Conservation (phyloP, 2,888 invertebrate species). For the Diplolepis rosae region DNA sequence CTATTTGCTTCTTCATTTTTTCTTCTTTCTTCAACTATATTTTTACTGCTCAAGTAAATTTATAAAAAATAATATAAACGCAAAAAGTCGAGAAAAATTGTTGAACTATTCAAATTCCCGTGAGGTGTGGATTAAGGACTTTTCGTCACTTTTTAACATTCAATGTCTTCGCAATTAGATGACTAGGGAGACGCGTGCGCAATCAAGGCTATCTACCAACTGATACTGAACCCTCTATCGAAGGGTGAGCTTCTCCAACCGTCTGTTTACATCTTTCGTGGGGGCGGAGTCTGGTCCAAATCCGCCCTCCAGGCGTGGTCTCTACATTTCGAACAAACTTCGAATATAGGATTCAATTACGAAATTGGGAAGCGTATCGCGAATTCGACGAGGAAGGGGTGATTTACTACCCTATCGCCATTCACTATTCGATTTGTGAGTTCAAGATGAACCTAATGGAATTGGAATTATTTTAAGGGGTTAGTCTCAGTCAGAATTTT, state of each 20-base stretch:
- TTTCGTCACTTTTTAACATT: not conserved
- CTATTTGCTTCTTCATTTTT: not conserved
- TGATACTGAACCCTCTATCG: conserved; percentile 31
- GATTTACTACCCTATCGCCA: conserved; percentile 17
- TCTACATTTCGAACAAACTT: not conserved
- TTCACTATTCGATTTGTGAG: conserved; percentile 28
- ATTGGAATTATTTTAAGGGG: not conserved
- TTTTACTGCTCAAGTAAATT: not conserved
- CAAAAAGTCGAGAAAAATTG: not conserved
- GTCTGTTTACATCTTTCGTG: conserved; percentile 25
- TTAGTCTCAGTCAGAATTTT: not conserved
- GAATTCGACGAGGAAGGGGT: conserved; percentile 5
- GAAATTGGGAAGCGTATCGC: conserved; percentile 58
- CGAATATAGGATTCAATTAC: conserved; percentile 65
- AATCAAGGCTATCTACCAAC: conserved; percentile 44
- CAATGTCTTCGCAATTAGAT: not conserved
- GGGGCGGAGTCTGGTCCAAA: conserved; percentile 41
- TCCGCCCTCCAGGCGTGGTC: conserved; percentile 50
- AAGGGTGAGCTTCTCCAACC: conserved; percentile 31
- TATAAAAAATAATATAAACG: not conserved
- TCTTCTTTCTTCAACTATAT: not conserved
- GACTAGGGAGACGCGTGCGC: conserved; percentile 51
- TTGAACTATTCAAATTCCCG: not conserved
- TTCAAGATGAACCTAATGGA: conserved; percentile 3
- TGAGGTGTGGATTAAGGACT: not conserved